These are phyloP conservation scores for Melinaea marsaeus DNA, from an alignment of 2,888 invertebrate genomes.

Conservation along the genomic window DNA sequence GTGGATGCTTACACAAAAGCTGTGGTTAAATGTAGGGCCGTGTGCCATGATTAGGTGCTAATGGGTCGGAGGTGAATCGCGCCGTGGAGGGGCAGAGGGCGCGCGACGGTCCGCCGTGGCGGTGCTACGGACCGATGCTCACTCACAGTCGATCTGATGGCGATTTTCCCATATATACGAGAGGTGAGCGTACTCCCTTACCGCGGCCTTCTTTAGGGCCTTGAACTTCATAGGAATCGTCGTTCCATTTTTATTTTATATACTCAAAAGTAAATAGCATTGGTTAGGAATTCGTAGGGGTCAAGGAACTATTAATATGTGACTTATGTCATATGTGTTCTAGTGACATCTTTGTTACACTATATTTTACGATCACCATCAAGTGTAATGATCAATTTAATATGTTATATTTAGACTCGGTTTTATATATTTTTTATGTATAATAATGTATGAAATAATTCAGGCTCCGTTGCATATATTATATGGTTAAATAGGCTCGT, in stretches of 20 bases:
- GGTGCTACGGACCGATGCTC: conserved; percentile 85
- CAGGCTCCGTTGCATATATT: conserved; percentile 61
- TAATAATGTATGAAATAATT: conserved; percentile 32
- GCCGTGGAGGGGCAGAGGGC: conserved; percentile 75
- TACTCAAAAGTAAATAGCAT: too few relatives aligned
- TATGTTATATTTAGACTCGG: conserved; percentile 9
- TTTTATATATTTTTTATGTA: conserved; percentile 19
- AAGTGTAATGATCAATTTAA: too few relatives aligned
- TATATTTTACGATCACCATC: too few relatives aligned
- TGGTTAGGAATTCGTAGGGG: too few relatives aligned
- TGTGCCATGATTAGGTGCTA: conserved; percentile 58
- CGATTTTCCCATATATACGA: conserved; percentile 88
- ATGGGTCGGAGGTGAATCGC: conserved; percentile 69
- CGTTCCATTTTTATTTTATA: too few relatives aligned
- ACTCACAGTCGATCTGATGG: conserved; percentile 92
- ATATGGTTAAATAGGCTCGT: conserved; percentile 60
- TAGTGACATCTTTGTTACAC: too few relatives aligned
- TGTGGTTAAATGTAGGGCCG: conserved; percentile 35
- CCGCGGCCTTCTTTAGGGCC: conserved; percentile 8
- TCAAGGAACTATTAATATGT: too few relatives aligned
- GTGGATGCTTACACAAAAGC: conserved; percentile 50
- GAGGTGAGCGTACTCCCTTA: conserved; percentile 78
- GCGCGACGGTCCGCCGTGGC: conserved; percentile 76
- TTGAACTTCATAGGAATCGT: conserved; percentile 12
- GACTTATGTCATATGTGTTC: too few relatives aligned